Base-by-base conservation (phyloP, 1,140 invertebrate species). In the Camponotus vicinus region DNA sequence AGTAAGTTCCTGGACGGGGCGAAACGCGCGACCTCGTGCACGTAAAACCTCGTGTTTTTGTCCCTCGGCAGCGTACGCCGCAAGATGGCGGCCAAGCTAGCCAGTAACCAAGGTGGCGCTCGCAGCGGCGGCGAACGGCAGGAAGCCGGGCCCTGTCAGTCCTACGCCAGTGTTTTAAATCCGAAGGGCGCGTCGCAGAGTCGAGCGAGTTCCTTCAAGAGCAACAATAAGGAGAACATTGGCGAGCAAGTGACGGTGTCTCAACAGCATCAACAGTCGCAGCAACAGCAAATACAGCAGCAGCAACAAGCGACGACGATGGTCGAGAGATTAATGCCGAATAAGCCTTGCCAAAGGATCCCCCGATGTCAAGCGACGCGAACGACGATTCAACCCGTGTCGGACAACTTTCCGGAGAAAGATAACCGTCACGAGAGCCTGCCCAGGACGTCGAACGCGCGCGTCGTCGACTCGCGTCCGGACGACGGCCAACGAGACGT, bases 201-300 rank as follows among this genome's bases (percentile, higher is more conserved):
- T 13, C 71, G 90, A 2, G 32, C 63, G 67, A 42, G 67, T 32
- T 59, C 86, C 18, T 37, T 57, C 21, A 95, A 93, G 80, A 95
- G 94, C 45, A 95, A 93, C 61, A 95, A 96, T 57, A 96, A 96
- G 75, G 95, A 96, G 84, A 96, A 96, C 69, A 95, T 96, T 52
- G 92, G 92, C 27, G 88, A 84, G 7, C 88, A 61, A 0, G 45
- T 32, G 8, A 40, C 45, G 6, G 61, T 42, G 11, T n/a, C 45
- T 13, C 84, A 80, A 6, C 49, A 64, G 0, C 61, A 27, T 0
- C 79, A 82, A 15, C 69, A 61, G 6, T 40, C 61, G 5, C 86
- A 85, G 9, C 49, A 66, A 5, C 49, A 71, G 13, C 77, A 61
- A 40, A 42, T 42, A 15, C 80, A 21, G 15, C 59, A 78, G 15